These are phyloP conservation scores for Hippocampus kuda DNA, from an alignment of 2,797 vertebrate species.

Conservation along the genomic window DNA sequence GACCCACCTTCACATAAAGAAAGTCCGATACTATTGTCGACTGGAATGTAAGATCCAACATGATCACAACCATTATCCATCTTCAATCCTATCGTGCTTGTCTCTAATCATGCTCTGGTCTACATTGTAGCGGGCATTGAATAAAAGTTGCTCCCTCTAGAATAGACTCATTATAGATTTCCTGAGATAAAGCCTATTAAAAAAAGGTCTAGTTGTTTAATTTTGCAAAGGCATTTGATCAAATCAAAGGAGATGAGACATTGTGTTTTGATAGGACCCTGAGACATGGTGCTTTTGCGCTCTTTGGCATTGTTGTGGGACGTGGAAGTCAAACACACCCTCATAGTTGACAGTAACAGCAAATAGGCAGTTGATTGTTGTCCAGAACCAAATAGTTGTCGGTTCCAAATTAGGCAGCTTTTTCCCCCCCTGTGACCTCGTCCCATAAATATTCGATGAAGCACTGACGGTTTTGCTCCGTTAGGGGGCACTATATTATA, in stretches of 20 bases:
- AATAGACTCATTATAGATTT: no score
- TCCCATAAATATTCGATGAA: conserved; percentile 8
- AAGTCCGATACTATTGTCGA: background rate
- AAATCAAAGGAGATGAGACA: conserved; percentile 66
- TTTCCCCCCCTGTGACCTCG: background rate
- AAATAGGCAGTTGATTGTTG: conserved; percentile 19
- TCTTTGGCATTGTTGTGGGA: conserved; percentile 62
- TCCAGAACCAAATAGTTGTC: background rate
- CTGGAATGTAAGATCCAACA: background rate
- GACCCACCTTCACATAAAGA: background rate
- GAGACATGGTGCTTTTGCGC: conserved; percentile 37
- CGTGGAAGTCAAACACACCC: conserved; percentile 59
- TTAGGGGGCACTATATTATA: conserved; percentile 59
- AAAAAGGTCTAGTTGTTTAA: conserved; percentile 42
- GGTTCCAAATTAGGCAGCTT: conserved; percentile 21
- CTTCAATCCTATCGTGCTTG: background rate
- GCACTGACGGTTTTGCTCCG: conserved; percentile 31
- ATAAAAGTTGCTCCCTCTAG: no score
- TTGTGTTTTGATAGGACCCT: conserved; percentile 49
- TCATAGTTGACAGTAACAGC: no score
- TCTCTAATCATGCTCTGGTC: no score
- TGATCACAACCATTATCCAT: background rate
- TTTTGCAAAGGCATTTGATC: conserved; percentile 68
- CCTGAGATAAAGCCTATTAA: no score
- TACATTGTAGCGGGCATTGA: no score